Percentiles rank a stretch among this genome's conserved stretches.
Conservation (phyloP, 2,113 vertebrate genomes). For the Dromas ardeola region DNA sequence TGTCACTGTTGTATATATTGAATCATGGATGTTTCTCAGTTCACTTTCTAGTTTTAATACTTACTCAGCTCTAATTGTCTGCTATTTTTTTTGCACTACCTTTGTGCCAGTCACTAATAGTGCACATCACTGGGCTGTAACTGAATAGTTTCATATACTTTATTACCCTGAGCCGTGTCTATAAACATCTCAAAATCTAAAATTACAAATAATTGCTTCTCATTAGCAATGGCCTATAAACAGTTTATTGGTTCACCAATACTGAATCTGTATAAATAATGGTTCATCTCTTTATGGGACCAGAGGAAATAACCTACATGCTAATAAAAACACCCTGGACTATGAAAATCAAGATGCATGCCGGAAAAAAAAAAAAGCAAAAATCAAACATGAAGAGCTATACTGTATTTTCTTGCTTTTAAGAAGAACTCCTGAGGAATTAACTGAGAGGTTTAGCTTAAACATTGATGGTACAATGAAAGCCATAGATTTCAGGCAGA, state of each 20-base stretch:
- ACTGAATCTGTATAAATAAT: slow-evolving; percentile 39
- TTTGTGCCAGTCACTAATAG: background rate
- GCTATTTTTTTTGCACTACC: background rate
- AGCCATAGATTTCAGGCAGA: background rate
- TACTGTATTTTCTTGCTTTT: background rate
- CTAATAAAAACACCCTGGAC: background rate
- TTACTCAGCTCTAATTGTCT: background rate
- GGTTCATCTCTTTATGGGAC: background rate
- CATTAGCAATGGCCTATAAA: slow-evolving; percentile 60
- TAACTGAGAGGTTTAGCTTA: background rate
- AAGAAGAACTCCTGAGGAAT: background rate
- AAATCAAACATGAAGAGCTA: background rate
- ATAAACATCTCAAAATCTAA: slow-evolving; percentile 21
- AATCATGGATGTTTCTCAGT: background rate
- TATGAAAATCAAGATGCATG: background rate
- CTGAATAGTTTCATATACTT: background rate
- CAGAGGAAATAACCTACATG: background rate
- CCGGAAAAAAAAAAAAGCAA: background rate
- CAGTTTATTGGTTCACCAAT: slow-evolving; percentile 51
- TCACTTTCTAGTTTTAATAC: background rate
- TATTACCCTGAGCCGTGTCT: background rate
- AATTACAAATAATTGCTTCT: slow-evolving; percentile 57
- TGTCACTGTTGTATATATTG: background rate
- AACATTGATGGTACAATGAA: background rate
- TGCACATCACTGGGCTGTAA: background rate